Base-by-base conservation (phyloP, 2,797 vertebrate genomes). In the Phylloscopus collybita region DNA sequence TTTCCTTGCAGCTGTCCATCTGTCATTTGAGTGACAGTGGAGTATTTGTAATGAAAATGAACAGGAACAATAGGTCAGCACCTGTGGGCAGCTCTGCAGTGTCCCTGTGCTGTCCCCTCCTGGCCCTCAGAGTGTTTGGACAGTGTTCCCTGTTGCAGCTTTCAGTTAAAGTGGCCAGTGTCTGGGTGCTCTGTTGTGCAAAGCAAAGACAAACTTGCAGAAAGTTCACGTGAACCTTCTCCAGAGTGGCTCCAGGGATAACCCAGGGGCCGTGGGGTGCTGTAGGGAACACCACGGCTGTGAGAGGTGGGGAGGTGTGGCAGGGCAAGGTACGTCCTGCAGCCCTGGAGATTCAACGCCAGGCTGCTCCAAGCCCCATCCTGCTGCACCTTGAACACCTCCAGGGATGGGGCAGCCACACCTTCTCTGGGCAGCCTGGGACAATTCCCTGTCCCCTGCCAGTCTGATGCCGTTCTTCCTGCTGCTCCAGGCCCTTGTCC, bases 201-300 rank as follows among this genome's bases (percentile, higher is more conserved):
- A 26, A 51, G 17, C n/a, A 30, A 67, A 60, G 71, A 30, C 14
- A 26, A 53, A 23, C 54, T 23, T 16, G 26, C 3, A 20, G 53
- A 3, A 82, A 54, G 45, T 64, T 66, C 18, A 2, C 0, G 0
- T 29, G 71, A 21, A 44, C 36, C 32, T 59, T 17, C 1, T 2
- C 7, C 18, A 23, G 50, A 1, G 0, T 51, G 19, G 30, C 26
- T 36, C 12, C 16, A 4, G 65, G 42, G 51, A 6, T 59, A 7
- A 13, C 21, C 30, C 40, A 13, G 34, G 59, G 50, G 4, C 10
- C 8, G 4, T 0, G 1, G 12, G 26, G 50, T 32, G 47, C 19
- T 13, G 42, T 40, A 40, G 38, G 59, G 59, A 56, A 5, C 73
- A 6, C 30, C 21, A 0, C 4, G 7, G 40, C 67, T 2, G 7